Base-by-base conservation (phyloP, 1,140 invertebrate species). In the Glossosoma conforme region DNA sequence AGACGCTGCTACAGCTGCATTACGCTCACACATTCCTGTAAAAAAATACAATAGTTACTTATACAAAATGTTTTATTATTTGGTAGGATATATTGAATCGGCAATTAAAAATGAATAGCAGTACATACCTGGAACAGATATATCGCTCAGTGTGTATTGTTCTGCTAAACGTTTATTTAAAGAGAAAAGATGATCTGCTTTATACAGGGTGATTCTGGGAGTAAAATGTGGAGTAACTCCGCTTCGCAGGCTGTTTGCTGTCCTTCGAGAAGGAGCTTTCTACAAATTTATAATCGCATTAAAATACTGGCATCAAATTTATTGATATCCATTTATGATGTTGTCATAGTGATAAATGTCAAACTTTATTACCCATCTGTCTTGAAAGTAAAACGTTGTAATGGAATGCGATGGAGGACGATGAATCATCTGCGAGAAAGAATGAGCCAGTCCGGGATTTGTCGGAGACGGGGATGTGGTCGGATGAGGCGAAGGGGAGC, bases 351-450 rank as follows among this genome's bases (percentile, higher is more conserved):
- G 14, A 35, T 35, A 10, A 35, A 35, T 35, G 4, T 10, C 30
- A 30, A 14, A 42, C 22, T 44, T 58, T 41, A 63, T 67, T 56
- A 68, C 70, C 66, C 79, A 80, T 54, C 83, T 76, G 63, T 88
- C 86, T 67, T 89, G 85, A 68, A 87, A 87, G 67, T 93, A 93
- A 65, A 89, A 88, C 1, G 85, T 83, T 28, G 85, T 85, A 22
- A 75, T 74, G 10, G 70, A 74, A 58, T 74, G 71, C 0, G 72
- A 72, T 3, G 67, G 56, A 49, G 70, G 70, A 51, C 70, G 61
- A 45, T 72, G 68, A 35, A 67, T 62, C 19, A 72, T 40, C 45
- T 71, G 69, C 0, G 69, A 65, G n/a, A n/a, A n/a, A n/a, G n/a
- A n/a, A n/a, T n/a, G n/a, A 44, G 70, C 70, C 2, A 69, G 67